Conservation (phyloP, 2,113 vertebrate genomes). For the Cyprinus carpio region DNA sequence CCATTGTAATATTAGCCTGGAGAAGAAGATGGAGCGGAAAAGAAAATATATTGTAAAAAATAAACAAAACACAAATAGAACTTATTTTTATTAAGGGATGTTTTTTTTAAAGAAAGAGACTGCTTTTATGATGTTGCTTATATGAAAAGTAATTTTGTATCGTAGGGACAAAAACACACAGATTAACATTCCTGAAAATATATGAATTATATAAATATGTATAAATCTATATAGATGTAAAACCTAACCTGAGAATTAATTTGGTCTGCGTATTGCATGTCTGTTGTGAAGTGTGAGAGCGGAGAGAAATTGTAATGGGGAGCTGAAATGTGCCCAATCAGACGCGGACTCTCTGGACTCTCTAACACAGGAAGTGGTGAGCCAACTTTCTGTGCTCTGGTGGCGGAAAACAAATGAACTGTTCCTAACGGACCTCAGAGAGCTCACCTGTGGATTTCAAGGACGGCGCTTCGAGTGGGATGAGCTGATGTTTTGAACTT, state of each 20-base stretch:
- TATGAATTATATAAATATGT: conserved; percentile 79
- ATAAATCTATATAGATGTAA: conserved; percentile 80
- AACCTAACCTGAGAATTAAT: conserved; percentile 76
- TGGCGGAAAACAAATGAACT: conserved; percentile 55
- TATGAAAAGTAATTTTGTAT: conserved; percentile 94
- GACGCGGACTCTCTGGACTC: conserved; percentile 42
- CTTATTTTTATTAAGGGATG: conserved; percentile 99
- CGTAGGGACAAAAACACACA: conserved; percentile 69
- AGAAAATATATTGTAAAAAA: conserved; percentile 99
- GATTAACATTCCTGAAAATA: conserved; percentile 84
- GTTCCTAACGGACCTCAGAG: conserved; percentile 67
- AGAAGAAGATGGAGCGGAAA: conserved; percentile 67
- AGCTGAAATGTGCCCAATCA: conserved; percentile 22
- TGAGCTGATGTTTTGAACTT: conserved; percentile 39
- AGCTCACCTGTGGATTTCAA: conserved; percentile 56
- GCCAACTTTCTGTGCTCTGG: conserved; percentile 53
- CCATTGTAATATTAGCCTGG: conserved; percentile 72
- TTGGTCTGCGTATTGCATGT: conserved; percentile 75
- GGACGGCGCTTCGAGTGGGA: conserved; percentile 5
- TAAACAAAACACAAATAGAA: conserved; percentile 96
- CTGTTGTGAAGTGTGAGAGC: conserved; percentile 66
- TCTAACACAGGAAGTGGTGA: conserved; percentile 54
- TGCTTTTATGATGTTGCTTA: conserved; percentile 77
- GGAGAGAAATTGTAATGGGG: conserved; percentile 57
- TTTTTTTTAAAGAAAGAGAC: conserved; percentile 86